Percentiles rank a stretch among this genome's conserved stretches.
Conservation (phyloP, 2,113 vertebrate genomes). For the Lasiurus borealis region DNA sequence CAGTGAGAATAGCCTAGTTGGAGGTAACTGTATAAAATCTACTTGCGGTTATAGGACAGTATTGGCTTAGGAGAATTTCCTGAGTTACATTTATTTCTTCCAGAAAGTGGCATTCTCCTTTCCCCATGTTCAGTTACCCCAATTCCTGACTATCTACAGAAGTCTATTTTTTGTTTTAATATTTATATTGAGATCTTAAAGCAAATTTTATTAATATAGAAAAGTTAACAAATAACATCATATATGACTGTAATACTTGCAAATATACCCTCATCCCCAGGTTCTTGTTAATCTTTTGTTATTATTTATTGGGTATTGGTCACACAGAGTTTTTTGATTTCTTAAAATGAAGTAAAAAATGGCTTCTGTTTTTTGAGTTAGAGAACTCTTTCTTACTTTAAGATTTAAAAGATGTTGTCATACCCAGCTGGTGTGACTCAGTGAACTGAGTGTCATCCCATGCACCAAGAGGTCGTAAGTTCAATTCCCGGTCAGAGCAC, state of each 20-base stretch:
- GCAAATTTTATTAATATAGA: neutral
- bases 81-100: neutral
- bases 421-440: neutral
- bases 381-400: neutral
- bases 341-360: neutral
- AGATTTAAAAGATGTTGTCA: neutral
- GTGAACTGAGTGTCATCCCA: no score
- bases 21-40: neutral
- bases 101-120: neutral
- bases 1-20: neutral
- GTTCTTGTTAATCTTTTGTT: constrained; percentile 30
- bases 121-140: neutral
- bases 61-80: neutral
- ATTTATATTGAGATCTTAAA: constrained; percentile 20
- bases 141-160: neutral
- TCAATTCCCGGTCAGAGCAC: no score
- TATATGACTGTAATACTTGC: neutral
- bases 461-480: no score
- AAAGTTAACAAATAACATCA: constrained; percentile 13
- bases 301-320: neutral
- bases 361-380: neutral
- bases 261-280: neutral
- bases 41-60: no score
- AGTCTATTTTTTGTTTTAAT: constrained; percentile 25
- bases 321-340: neutral